Conservation (phyloP, 2,113 vertebrate species). For the Phrynocephalus versicolor region DNA sequence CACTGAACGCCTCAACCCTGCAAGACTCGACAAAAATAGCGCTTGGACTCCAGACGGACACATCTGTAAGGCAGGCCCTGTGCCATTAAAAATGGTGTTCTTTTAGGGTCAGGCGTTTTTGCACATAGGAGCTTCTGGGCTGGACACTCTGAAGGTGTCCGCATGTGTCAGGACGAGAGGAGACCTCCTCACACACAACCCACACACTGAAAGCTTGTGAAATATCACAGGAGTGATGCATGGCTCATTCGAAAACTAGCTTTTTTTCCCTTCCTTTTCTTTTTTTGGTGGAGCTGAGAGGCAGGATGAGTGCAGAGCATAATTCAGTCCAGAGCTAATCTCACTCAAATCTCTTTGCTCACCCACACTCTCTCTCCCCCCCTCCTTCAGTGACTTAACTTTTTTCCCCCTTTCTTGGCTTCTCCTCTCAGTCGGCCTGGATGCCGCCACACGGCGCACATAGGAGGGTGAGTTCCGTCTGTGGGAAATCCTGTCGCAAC, state of each 20-base stretch:
- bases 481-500: too few relatives aligned
- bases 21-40: neutral
- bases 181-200: neutral
- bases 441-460: neutral
- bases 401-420: neutral
- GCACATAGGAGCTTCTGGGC: neutral
- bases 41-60: neutral
- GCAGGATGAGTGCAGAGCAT: neutral
- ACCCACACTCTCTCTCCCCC: neutral
- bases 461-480: neutral
- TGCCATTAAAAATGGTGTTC: too few relatives aligned
- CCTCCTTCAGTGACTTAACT: neutral
- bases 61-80: neutral
- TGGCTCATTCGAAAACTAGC: too few relatives aligned
- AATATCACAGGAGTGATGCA: too few relatives aligned
- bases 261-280: too few relatives aligned
- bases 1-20: neutral
- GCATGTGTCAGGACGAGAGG: neutral
- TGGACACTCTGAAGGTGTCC: neutral
- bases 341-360: neutral
- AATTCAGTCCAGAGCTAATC: neutral
- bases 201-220: neutral
- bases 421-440: neutral
- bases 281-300: neutral
- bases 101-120: too few relatives aligned